Base-by-base conservation (phyloP, 2,113 vertebrate species). In the Eclectus roratus region DNA sequence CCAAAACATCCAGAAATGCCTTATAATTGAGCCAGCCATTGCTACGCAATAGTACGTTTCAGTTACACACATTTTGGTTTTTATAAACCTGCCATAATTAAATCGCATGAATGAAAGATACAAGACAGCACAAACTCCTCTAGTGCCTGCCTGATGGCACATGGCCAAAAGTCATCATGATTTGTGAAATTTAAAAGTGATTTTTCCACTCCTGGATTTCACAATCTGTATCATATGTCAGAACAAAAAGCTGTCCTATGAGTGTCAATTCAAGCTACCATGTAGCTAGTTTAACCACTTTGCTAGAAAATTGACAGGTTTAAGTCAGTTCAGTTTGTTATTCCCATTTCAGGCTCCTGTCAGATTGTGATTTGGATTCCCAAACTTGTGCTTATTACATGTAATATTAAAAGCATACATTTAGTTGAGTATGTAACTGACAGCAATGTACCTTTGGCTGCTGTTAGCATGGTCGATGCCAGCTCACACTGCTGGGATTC, bases 401-500 rank as follows among this genome's bases (percentile, higher is more conserved):
- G 28, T 29, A 74, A 80, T 41, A 68, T 63, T 61, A 55, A 70
- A 84, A 81, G 37, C 60, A 37, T 49, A 70, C 99, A 76, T 35
- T 65, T 63, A 79, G 79, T 24, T 74, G 73, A 88, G 84, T 68
- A 55, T 7, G 1, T 21, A 80, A 88, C 46, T 90, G 71, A 86
- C 43, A 89, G 44, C 29, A 64, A 73, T 27, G 39, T 98, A 99
- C 99, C 99, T 99, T 99, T 99, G 98, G 98, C 98, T 78, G 99
- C 99, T 79, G 98, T 99, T 93, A 99, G 98, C 99, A 99, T 99
- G 94, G 99, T 99, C 23, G 98, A 99, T 64, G 99, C 98, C 98
- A 99, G 98, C 97, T 99, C 99, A 97, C 99, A 99, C 97, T 99
- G 99, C 97, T 99, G 99, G 90, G 98, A 99, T 97, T 99, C 99